Base-by-base conservation (phyloP, 2,888 invertebrate species). In the Drosophila histrio region DNA sequence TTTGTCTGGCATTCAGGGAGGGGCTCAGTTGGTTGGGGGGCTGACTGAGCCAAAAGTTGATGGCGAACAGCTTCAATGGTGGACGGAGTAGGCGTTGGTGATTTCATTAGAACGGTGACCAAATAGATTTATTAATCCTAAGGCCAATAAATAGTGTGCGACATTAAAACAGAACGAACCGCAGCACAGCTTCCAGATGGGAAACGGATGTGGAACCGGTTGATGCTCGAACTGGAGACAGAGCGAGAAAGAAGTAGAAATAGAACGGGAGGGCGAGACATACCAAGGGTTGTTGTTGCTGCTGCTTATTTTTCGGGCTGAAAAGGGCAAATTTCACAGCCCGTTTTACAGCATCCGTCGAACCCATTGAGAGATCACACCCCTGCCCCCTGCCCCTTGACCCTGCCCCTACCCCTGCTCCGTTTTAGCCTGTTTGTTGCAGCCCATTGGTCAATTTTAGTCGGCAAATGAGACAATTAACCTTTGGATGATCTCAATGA, bases 51-150 rank as follows among this genome's bases (percentile, higher is more conserved):
- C n/a, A n/a, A n/a, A n/a, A n/a, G 44, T 52, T 64, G 63, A 58
- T 63, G 50, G 58, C 28, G 53, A 59, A 52, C 58, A 59, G 39
- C 58, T 41, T 52, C 52, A 17, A 11, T 4, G 26, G 30, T 30
- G 50, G 47, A 8, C n/a, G 50, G 43, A 26, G 32, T 3, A 47
- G 38, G 75, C 72, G 69, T 76, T 77, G 77, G 67, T 80, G 87
- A 87, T 87, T 87, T 82, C 81, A 87, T 80, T 87, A 86, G 87
- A 85, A 77, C 86, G 90, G 90, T 90, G 90, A 90, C 90, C 90
- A 90, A 90, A 90, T 90, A 90, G 90, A 90, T 90, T 90, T 90
- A 90, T 90, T 90, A 90, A 90, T 90, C 89, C 89, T 90, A 72
- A 77, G 83, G 89, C 89, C 90, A 90, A 90, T 90, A 89, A 90